A percentile compares a stretch with the other conserved stretches of the same genome.
phyloP scores from a whole-genome alignment of 2,888 invertebrate genomes.

The Drosophila neotestacea region DNA sequence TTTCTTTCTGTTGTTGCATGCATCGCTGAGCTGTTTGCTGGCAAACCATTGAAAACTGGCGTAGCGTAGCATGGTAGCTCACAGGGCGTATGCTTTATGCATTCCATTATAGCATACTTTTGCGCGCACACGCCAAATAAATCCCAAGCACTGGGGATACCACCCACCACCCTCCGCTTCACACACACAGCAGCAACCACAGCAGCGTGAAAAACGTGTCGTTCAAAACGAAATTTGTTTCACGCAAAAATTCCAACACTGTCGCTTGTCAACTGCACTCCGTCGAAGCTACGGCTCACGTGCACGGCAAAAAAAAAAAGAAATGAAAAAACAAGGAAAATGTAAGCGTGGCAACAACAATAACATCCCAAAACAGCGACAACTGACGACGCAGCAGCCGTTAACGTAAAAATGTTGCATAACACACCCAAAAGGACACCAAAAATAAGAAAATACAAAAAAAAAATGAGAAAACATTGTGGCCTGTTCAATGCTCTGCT shows the following conservation, averaged over 20 bases:
- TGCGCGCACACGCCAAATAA: constrained; percentile 60
- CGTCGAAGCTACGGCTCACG: constrained; percentile 37
- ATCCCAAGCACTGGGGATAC: constrained; percentile 21
- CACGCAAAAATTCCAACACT: constrained; percentile 57
- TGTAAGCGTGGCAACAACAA: constrained; percentile 19
- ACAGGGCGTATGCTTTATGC: constrained; percentile 72
- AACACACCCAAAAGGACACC: constrained; percentile 24
- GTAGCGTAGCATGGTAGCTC: constrained; percentile 23
- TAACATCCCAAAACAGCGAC: constrained; percentile 25
- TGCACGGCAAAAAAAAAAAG: constrained; percentile 3
- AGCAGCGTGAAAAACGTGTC: constrained; percentile 45
- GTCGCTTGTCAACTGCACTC: constrained; percentile 50
- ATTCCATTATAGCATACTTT: constrained; percentile 76
- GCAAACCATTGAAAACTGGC: constrained; percentile 18
- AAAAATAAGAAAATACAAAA: not conserved
- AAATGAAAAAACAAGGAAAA: constrained; percentile 1
- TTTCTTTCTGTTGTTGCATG: constrained; percentile 19
- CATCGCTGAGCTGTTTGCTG: constrained; percentile 24
- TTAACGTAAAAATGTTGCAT: constrained; percentile 47
- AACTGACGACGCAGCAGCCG: constrained; percentile 50
- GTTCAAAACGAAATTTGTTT: constrained; percentile 62
- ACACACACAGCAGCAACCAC: constrained; percentile 11
- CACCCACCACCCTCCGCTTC: not conserved
- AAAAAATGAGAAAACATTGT: not conserved
- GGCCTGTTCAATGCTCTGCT: constrained; percentile 15